Evolutionary conservation across 2,113 vertebrate species (phyloP).

Genomic region (Barbus barbus): DNA sequence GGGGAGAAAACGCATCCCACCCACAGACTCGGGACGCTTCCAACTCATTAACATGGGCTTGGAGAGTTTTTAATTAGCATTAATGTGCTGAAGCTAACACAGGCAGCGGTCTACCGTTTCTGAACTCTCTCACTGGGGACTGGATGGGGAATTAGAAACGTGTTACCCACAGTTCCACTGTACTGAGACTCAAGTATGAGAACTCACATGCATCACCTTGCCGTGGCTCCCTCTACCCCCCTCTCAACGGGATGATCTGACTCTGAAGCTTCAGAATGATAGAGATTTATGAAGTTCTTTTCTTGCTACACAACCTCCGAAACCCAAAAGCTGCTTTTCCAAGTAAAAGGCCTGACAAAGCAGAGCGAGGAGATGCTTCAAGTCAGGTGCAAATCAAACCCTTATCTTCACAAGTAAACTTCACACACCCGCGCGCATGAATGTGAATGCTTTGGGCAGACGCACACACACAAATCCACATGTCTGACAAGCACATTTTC

Average conservation of each 20-base stretch:
- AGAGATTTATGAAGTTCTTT: neutral
- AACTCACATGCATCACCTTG: constrained; percentile 3
- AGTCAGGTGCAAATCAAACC: neutral
- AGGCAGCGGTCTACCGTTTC: constrained; percentile 40
- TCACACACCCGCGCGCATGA: neutral
- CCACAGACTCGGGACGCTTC: constrained; percentile 55
- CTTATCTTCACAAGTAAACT: constrained; percentile 31
- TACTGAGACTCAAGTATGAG: neutral
- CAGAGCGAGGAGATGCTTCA: neutral
- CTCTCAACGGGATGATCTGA: neutral
- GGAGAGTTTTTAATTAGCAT: constrained; percentile 64
- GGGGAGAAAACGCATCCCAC: constrained; percentile 48
- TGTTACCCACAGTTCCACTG: constrained; percentile 4
- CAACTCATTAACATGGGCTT: constrained; percentile 56
- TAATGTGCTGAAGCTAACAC: constrained; percentile 41
- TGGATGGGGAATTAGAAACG: constrained; percentile 40
- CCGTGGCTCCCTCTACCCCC: neutral
- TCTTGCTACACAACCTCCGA: neutral
- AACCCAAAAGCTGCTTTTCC: constrained; percentile 16
- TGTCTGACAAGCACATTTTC: neutral
- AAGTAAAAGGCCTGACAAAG: constrained; percentile 3
- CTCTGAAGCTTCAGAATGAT: neutral
- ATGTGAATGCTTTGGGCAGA: neutral
- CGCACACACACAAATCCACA: neutral
- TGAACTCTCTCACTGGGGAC: constrained; percentile 40